Base-by-base conservation (phyloP, 2,113 vertebrate genomes). In the Peromyscus leucopus region DNA sequence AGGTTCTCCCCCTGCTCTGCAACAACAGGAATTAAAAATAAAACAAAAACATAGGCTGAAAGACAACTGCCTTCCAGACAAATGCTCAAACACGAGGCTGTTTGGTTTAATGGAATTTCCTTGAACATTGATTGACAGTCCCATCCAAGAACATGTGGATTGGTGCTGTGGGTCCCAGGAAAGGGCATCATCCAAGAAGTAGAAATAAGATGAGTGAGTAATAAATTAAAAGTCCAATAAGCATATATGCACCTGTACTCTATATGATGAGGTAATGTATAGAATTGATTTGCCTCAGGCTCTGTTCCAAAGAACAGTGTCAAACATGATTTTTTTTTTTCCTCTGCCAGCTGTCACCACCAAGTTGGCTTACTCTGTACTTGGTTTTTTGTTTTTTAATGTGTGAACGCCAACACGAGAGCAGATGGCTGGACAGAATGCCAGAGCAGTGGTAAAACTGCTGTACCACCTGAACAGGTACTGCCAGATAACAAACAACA, bases 261-360 rank as follows among this genome's bases (percentile, higher is more conserved):
- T 86, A 5, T 39, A 83, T 59, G 59, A 82, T 12, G 55, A 94
- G 61, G n/a, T n/a, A 72, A 51, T 28, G 26, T 8, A n/a, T 1
- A 31, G 55, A 36, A 26, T 63, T 72, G 79, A 65, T 39, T 65
- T 55, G 55, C n/a, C 51, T 90, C 78, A 4, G 2, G 1, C 48
- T 80, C 72, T 87, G 19, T 76, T 89, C 94, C 74, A 63, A 92
- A 96, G 59, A 71, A 93, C 65, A 48, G n/a, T 67, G 84, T 96
- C 61, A 61, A 79, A 87, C 33, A 33, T 12, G 8, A 84, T 26
- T 48, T 59, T 48, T 42, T 75, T 86, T 87, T 61, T 85, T 11
- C 13, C 63, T 65, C 91, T 89, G 72, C 85, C 91, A 59, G 95
- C 91, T 93, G 92, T 96, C 91, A 86, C 72, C 61, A 79, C 33